These are phyloP conservation scores for Aporrectodea caliginosa DNA, from an alignment of 1,140 invertebrate genomes.

Conservation along the genomic window DNA sequence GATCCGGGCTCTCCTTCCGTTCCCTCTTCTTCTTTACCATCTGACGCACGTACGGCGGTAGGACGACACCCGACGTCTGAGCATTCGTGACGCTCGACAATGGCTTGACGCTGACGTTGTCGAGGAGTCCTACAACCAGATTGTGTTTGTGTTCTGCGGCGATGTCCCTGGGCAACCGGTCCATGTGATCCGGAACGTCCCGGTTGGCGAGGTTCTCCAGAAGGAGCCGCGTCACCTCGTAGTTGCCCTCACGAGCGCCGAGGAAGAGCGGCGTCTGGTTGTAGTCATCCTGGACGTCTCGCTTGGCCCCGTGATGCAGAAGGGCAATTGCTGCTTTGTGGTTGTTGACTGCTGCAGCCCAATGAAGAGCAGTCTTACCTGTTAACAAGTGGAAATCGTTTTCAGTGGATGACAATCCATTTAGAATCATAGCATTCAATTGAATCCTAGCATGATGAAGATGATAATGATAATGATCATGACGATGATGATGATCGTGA, in stretches of 20 bases:
- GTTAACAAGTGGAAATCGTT: constrained; percentile 8
- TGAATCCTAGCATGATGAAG: no score
- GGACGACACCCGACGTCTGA: background rate
- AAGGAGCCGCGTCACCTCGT: constrained; percentile 81
- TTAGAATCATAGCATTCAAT: no score
- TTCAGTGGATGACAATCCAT: no score
- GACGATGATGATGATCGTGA: no score
- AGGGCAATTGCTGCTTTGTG: constrained; percentile 89
- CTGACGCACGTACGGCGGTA: background rate
- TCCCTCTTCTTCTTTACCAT: background rate
- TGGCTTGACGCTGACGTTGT: constrained; percentile 65
- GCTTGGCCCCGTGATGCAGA: constrained; percentile 83
- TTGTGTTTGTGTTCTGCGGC: constrained; percentile 84
- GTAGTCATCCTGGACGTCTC: constrained; percentile 93
- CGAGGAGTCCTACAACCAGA: constrained; percentile 84
- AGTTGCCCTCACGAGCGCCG: constrained; percentile 88
- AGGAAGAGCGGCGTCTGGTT: constrained; percentile 94
- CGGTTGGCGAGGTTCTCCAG: constrained; percentile 88
- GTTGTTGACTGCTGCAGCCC: constrained; percentile 94
- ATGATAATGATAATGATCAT: no score
- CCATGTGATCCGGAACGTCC: constrained; percentile 98
- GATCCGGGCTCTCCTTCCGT: background rate
- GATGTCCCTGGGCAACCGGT: constrained; percentile 84
- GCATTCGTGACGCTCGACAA: background rate
- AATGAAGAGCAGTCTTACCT: constrained; percentile 87